A percentile compares a stretch with the other conserved stretches of the same genome.
phyloP scores from a whole-genome alignment of 2,888 invertebrate species.

The Agonopterix arenella region DNA sequence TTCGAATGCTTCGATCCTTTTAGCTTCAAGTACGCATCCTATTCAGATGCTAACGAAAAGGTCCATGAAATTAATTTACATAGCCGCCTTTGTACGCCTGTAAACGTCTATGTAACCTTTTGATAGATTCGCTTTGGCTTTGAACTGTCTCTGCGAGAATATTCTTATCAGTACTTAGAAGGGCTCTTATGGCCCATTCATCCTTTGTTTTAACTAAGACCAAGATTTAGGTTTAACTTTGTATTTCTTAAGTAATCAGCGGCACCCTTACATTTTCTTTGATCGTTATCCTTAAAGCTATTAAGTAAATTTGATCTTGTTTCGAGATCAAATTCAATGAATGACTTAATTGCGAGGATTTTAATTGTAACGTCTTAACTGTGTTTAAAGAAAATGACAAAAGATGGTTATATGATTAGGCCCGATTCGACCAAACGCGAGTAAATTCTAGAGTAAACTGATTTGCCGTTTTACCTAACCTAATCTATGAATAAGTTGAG shows the following conservation, averaged over 20 bases:
- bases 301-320: slow-evolving; percentile 25
- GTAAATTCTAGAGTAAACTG: too few species aligned
- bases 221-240: slow-evolving; percentile 38
- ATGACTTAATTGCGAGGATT: slow-evolving; percentile 14
- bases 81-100: slow-evolving; percentile 45
- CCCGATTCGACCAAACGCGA: too few species aligned
- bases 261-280: slow-evolving; percentile 24
- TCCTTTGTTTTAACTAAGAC: slow-evolving; percentile 35
- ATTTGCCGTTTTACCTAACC: too few species aligned
- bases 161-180: slow-evolving; percentile 46
- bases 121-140: slow-evolving; percentile 45
- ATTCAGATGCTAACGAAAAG: slow-evolving; percentile 57
- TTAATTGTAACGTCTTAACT: background rate
- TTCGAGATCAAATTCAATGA: slow-evolving; percentile 21
- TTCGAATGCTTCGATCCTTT: slow-evolving; percentile 39
- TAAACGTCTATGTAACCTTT: slow-evolving; percentile 36
- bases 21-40: slow-evolving; percentile 27
- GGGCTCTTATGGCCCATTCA: slow-evolving; percentile 35
- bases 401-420: too few species aligned
- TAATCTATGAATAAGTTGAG: too few species aligned
- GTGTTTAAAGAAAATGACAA: too few species aligned
- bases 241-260: slow-evolving; percentile 39
- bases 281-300: slow-evolving; percentile 20
- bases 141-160: slow-evolving; percentile 25
- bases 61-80: slow-evolving; percentile 64